Conservation (phyloP, 2,888 invertebrate species). For the Myopa testacea region DNA sequence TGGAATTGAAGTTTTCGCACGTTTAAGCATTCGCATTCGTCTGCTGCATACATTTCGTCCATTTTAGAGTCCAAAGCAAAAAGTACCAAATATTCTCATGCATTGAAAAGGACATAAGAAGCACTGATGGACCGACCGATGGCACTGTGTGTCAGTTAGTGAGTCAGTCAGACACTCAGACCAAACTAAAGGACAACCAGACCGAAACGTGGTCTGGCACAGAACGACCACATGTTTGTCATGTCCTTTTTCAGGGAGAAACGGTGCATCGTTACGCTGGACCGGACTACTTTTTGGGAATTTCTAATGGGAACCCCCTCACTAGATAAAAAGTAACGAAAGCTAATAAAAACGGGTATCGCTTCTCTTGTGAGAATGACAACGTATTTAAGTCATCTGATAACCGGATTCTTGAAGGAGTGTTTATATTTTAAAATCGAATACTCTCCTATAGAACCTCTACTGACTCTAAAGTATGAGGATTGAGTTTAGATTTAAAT, state of each 20-base stretch:
- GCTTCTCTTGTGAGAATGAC: too few relatives aligned
- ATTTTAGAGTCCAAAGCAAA: constrained; percentile 27
- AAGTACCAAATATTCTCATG: neutral
- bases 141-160: neutral
- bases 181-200: constrained; percentile 2
- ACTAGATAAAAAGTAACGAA: too few relatives aligned
- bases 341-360: too few relatives aligned
- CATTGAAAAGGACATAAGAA: neutral
- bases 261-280: neutral
- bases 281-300: neutral
- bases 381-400: too few relatives aligned
- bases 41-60: constrained; percentile 44
- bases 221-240: constrained; percentile 39
- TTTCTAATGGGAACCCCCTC: too few relatives aligned
- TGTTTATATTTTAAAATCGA: too few relatives aligned
- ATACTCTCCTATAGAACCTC: too few relatives aligned
- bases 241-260: constrained; percentile 32
- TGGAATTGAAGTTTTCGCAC: constrained; percentile 45
- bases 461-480: too few relatives aligned
- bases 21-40: constrained; percentile 47
- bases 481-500: too few relatives aligned
- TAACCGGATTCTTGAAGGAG: too few relatives aligned
- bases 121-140: neutral
- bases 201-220: constrained; percentile 2
- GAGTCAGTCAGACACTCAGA: neutral